Evolutionary conservation across 2,888 invertebrate genomes (phyloP).

Genomic region (Lepidocyrtoides sp.): DNA sequence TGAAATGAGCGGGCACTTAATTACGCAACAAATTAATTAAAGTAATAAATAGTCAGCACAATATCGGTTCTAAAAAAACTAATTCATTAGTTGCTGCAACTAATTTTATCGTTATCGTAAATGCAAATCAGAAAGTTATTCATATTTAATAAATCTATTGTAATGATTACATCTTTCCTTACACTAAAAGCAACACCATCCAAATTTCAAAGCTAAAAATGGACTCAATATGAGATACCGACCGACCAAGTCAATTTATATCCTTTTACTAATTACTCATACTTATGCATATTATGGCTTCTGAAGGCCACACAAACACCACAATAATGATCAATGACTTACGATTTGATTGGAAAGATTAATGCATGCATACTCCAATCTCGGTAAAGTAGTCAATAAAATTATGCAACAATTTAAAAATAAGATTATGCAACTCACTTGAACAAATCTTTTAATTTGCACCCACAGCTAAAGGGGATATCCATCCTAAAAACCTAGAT

Average conservation of each 20-base stretch:
- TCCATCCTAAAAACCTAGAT: constrained; percentile 35
- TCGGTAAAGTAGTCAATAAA: neutral
- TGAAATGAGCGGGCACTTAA: too few relatives aligned
- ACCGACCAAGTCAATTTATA: neutral
- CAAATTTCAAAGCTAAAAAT: neutral
- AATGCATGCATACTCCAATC: too few relatives aligned
- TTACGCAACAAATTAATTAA: neutral
- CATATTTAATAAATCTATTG: neutral
- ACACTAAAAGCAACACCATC: neutral
- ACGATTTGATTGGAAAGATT: too few relatives aligned
- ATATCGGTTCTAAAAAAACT: too few relatives aligned
- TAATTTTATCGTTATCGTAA: neutral
- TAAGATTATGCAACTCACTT: neutral
- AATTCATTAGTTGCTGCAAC: too few relatives aligned
- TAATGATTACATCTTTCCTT: neutral
- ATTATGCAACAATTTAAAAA: constrained; percentile 5
- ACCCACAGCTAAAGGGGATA: neutral
- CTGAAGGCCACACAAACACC: neutral
- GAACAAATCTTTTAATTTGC: neutral
- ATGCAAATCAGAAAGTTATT: constrained; percentile 22
- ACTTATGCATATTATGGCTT: too few relatives aligned
- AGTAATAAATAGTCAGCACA: too few relatives aligned
- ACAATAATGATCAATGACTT: too few relatives aligned
- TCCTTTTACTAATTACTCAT: neutral
- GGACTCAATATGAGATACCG: neutral